Conservation (phyloP, 2,888 invertebrate genomes). For the Papilio elwesi region DNA sequence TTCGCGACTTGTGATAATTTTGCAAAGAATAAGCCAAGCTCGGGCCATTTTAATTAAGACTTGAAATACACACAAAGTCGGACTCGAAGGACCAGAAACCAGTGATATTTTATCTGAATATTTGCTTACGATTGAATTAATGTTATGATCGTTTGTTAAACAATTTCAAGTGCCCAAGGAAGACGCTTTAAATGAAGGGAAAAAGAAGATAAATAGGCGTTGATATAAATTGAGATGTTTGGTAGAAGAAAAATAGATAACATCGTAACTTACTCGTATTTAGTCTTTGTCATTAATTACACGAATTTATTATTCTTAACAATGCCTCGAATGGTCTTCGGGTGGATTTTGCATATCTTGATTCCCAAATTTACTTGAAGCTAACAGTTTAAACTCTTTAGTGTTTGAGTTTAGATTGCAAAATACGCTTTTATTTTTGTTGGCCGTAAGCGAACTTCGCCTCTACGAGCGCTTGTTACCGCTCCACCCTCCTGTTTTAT, state of each 20-base stretch:
- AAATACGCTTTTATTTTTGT: constrained; percentile 37
- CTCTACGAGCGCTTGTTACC: constrained; percentile 18
- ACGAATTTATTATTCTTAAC: constrained; percentile 58
- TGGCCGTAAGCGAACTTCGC: constrained; percentile 22
- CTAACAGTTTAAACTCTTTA: constrained; percentile 28
- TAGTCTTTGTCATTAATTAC: constrained; percentile 61
- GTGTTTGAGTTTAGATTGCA: constrained; percentile 38
- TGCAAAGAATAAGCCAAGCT: constrained; percentile 76
- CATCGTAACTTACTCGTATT: constrained; percentile 70
- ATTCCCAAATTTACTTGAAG: constrained; percentile 27
- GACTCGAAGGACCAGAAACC: constrained; percentile 26
- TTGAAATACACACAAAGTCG: constrained; percentile 65
- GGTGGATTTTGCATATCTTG: constrained; percentile 23
- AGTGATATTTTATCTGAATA: constrained; percentile 6
- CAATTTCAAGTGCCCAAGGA: background rate
- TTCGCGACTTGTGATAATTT: constrained; percentile 73
- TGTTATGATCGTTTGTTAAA: background rate
- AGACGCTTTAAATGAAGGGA: background rate
- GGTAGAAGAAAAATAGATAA: background rate
- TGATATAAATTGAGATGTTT: background rate
- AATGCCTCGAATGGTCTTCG: constrained; percentile 45
- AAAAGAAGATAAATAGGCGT: background rate
- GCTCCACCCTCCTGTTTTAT: constrained; percentile 28
- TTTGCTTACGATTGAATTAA: background rate
- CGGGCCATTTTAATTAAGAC: constrained; percentile 76